Evolutionary conservation across 2,797 vertebrate genomes (phyloP).

Genomic region (Poeciliopsis infans): DNA sequence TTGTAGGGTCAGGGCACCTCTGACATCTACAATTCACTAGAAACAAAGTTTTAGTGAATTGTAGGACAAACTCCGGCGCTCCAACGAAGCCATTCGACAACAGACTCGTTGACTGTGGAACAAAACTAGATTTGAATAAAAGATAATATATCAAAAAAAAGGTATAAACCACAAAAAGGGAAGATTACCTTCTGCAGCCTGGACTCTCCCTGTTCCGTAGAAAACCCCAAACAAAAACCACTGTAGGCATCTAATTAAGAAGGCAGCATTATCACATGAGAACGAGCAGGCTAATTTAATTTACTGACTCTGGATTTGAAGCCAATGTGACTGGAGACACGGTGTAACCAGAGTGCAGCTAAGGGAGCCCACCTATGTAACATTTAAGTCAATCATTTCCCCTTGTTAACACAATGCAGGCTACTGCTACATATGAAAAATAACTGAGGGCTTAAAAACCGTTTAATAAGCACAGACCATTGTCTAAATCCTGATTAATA

Average conservation of each 20-base stretch:
- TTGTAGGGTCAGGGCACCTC: neutral
- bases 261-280: slow-evolving; percentile 64
- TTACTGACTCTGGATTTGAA: slow-evolving; percentile 32
- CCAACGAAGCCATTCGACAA: neutral
- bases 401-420: neutral
- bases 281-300: slow-evolving; percentile 54
- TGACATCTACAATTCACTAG: neutral
- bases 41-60: neutral
- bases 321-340: neutral
- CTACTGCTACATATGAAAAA: neutral
- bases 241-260: slow-evolving; percentile 22
- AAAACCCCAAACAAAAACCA: slow-evolving; percentile 18
- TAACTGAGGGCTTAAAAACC: neutral
- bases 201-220: neutral
- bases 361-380: neutral
- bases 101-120: neutral
- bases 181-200: slow-evolving; percentile 33
- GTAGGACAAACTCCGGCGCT: neutral
- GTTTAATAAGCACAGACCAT: neutral
- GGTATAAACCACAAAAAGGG: neutral
- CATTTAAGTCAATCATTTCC: neutral
- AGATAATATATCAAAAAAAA: neutral
- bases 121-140: neutral
- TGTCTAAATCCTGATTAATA: neutral
- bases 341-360: neutral